Evolutionary conservation across 2,797 vertebrate species (phyloP), one percentile per base, ranked within the genome.

Genomic region (Takifugu rubripes): DNA sequence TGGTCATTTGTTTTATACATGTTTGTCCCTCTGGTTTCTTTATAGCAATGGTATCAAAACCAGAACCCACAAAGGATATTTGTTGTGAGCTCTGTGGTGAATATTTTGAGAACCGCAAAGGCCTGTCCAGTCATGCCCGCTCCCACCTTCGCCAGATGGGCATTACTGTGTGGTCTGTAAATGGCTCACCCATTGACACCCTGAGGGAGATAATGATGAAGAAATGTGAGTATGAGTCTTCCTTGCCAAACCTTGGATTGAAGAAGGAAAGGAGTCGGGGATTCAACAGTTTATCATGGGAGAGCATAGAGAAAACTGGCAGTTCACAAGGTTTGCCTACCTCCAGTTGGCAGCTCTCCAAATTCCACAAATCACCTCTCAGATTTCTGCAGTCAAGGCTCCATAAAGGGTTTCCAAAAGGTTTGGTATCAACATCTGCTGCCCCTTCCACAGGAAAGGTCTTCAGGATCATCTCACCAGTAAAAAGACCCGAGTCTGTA

Each of bases 131-230:
- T 74, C 92, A 93, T 17, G 92, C 92, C 54, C 92, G 92, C 56
- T 93, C 92, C 47, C 92, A 93, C 77, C 76, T 93, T 64, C 90
- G 92, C 3, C 92, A 93, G 77, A 90, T 93, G 82, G 92, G 92
- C 72, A 91, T 93, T 7, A 93, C 92, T 0, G 90, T 92, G 82
- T 93, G 92, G 92, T 88, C 92, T 0, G 91, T 93, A 33, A 93
- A 93, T 21, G 92, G 92, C 27, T 93, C 92, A 0, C 96, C 94
- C n/a, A 97, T 97, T 40, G 95, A 98, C 89, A 98, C 94, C 0
- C 83, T 95, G 10, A 88, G 93, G 6, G 94, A 95, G 64, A 87
- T 96, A 25, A 94, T 95, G 87, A 91, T 92, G 75, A 96, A 95
- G 81, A 94, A 85, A 79, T 93, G 90, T 26, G 79, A 82, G 0